Conservation (phyloP, 2,113 vertebrate species). For the Tenrec ecaudatus region DNA sequence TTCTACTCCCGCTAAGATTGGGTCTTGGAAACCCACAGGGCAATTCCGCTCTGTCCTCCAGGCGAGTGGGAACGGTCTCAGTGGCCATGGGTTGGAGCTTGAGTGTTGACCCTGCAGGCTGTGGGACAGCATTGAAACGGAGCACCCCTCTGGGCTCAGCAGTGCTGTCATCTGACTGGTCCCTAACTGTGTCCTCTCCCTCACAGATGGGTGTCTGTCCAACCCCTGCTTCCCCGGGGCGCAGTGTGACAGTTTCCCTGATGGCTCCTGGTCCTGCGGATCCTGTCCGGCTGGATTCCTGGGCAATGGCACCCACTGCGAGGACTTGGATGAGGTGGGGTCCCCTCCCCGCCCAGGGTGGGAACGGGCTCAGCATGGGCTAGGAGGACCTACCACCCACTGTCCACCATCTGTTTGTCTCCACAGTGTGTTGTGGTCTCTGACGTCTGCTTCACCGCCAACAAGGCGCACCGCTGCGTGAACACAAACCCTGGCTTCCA, state of each 20-base stretch:
- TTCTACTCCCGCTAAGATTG: too few species aligned
- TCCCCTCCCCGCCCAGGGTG: not conserved
- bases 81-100: too few species aligned
- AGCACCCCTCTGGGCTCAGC: not conserved
- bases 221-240: conserved; percentile 97
- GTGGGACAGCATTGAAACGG: not conserved
- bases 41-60: too few species aligned
- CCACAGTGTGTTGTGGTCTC: conserved; percentile 93
- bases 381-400: not conserved
- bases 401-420: not conserved
- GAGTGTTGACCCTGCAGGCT: too few species aligned
- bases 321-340: conserved; percentile 96
- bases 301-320: conserved; percentile 95
- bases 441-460: conserved; percentile 93
- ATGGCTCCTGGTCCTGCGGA: conserved; percentile 98
- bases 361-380: fast-evolving
- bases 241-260: conserved; percentile 94
- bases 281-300: conserved; percentile 94
- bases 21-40: too few species aligned
- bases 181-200: not conserved
- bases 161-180: not conserved
- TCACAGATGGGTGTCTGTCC: conserved; percentile 95
- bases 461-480: conserved; percentile 91
- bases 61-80: too few species aligned
- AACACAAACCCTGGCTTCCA: conserved; percentile 98